These are phyloP conservation scores for Philereme transversata DNA, from an alignment of 2,888 invertebrate species.

Conservation along the genomic window DNA sequence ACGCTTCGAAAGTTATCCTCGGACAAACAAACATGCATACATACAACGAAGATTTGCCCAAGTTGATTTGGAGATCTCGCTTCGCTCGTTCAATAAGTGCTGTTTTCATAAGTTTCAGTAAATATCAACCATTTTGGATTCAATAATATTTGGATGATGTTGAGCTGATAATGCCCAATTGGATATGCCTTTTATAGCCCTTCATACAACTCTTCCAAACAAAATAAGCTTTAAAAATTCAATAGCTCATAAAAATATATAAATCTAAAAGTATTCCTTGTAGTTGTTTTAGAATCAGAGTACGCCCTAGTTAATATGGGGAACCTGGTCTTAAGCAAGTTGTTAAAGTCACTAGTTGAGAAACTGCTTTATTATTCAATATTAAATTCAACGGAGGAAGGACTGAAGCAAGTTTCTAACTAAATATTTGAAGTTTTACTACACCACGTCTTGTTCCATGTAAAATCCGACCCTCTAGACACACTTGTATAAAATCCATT, in stretches of 20 bases:
- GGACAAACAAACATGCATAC: too few species aligned
- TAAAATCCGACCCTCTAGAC: slow-evolving; percentile 49
- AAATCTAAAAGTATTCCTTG: slow-evolving; percentile 44
- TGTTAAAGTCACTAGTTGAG: slow-evolving; percentile 75
- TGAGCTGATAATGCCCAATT: too few species aligned
- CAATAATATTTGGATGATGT: too few species aligned
- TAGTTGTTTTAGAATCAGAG: slow-evolving; percentile 42
- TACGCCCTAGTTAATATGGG: slow-evolving; percentile 63
- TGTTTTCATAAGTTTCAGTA: too few species aligned
- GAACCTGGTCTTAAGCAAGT: slow-evolving; percentile 73
- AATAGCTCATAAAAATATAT: background rate
- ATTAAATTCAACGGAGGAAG: slow-evolving; percentile 77
- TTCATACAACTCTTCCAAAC: too few species aligned
- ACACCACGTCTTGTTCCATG: slow-evolving; percentile 51
- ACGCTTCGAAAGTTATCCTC: too few species aligned
- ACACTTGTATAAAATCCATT: slow-evolving; percentile 33
- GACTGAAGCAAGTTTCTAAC: slow-evolving; percentile 76
- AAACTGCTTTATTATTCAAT: slow-evolving; percentile 81
- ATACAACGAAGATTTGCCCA: too few species aligned
- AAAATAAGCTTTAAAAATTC: too few species aligned
- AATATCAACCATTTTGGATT: too few species aligned
- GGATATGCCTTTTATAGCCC: too few species aligned
- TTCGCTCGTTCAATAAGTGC: too few species aligned
- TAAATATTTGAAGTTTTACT: slow-evolving; percentile 80
- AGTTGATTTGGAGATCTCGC: too few species aligned